Evolutionary conservation across 2,797 vertebrate genomes (phyloP).

Genomic region (Diceros bicornis): DNA sequence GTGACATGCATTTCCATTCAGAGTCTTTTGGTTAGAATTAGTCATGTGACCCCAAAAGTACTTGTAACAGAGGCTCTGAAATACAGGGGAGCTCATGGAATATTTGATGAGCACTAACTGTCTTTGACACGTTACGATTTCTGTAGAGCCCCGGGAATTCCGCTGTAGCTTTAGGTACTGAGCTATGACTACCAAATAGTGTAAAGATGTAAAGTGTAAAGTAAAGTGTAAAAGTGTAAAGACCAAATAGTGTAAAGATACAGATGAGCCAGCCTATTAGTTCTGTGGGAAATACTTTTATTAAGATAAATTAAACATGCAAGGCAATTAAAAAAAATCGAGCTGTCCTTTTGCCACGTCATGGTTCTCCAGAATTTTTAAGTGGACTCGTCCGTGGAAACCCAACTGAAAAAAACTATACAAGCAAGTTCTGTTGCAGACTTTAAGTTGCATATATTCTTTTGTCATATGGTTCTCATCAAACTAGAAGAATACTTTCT

Average conservation of each 20-base stretch:
- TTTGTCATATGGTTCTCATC: background rate
- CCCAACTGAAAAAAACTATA: background rate
- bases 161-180: background rate
- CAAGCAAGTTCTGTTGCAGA: background rate
- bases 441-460: slow-evolving; percentile 35
- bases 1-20: background rate
- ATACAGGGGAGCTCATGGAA: background rate
- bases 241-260: background rate
- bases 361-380: background rate
- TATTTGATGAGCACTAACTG: background rate
- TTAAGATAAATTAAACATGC: background rate
- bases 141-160: background rate
- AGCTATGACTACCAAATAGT: background rate
- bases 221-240: too few relatives aligned
- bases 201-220: too few relatives aligned
- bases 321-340: background rate
- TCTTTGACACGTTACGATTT: background rate
- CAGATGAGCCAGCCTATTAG: background rate
- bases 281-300: slow-evolving; percentile 7
- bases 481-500: background rate
- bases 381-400: background rate
- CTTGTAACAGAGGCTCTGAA: background rate
- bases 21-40: background rate
- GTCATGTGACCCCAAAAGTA: background rate
- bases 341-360: background rate